Base-by-base conservation (phyloP, 1,140 invertebrate genomes). In the Drosophila arizonae region DNA sequence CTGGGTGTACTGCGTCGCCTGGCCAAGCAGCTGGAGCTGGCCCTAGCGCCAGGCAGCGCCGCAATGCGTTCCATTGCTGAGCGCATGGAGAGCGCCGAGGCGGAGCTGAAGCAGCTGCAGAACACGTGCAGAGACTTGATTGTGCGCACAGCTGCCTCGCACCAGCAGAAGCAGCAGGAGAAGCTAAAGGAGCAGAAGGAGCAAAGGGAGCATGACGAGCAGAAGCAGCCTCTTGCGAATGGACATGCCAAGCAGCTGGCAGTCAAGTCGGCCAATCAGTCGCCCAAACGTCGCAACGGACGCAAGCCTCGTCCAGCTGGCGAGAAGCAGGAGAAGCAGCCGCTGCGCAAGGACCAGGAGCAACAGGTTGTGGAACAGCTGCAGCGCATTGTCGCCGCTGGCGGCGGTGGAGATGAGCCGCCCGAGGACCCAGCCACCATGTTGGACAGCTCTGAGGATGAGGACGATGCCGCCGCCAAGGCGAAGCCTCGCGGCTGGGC, bases 41-140 rank as follows among this genome's bases (percentile, higher is more conserved):
- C 94, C 1, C 90, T 96, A 57, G 93, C 94, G 17, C 95, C 95
- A 0, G 94, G 94, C 21, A 94, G 94, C 71, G 93, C 94, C 36
- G 94, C 94, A 0, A 93, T 95, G 78, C 92, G 92, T 60, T 92
- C 93, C 9, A 94, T 95, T 85, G 92, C 92, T 68, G 93, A 95
- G 93, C 95, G 95, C 69, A 95, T 96, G 92, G 95, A 95, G 72
- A 94, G 95, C 72, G 95, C 95, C n/a, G 96, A 97, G 90, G 94
- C 94, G 55, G 96, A 97, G 91, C 93, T 98, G 26, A 94, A 95
- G 71, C 93, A 93, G 21, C 91, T 97, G 17, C 96, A 97, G 91
- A 94, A 95, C 66, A 95, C 95, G n/a, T 97, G 96, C 78, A 93
- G 95, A 2, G 95, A 95, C 33, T 92, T 96, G 11, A 95, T 96